Evolutionary conservation across 2,797 vertebrate species (phyloP).

Genomic region (Siniperca obscura): DNA sequence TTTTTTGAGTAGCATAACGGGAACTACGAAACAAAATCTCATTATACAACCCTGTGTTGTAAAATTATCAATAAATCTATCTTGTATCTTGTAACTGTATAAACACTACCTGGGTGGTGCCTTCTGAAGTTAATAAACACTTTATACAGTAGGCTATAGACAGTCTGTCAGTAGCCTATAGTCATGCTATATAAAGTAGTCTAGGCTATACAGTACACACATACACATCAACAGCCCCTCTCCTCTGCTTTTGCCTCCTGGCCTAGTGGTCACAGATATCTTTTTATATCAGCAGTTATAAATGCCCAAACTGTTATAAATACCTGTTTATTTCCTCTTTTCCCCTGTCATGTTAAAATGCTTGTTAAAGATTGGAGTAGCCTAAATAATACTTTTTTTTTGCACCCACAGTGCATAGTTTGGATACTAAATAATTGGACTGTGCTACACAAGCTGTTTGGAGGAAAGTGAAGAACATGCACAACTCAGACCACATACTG

Average conservation of each 20-base stretch:
- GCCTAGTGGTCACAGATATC: not conserved
- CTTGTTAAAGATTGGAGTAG: not conserved
- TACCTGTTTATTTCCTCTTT: not conserved
- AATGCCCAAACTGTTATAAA: not conserved
- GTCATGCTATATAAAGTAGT: not conserved
- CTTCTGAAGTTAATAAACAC: not conserved
- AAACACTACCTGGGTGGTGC: too few relatives aligned
- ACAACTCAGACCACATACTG: not conserved
- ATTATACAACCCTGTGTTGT: too few relatives aligned
- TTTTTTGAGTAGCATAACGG: too few relatives aligned
- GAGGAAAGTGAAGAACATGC: not conserved
- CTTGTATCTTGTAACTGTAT: too few relatives aligned
- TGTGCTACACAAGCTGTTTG: not conserved
- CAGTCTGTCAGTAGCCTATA: not conserved
- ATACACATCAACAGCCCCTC: not conserved
- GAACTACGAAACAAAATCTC: too few relatives aligned
- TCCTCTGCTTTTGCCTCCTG: not conserved
- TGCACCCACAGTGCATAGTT: not conserved
- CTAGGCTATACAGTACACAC: too few relatives aligned
- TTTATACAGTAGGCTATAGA: too few relatives aligned
- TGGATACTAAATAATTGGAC: not conserved
- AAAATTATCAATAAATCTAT: too few relatives aligned
- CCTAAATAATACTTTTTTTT: not conserved
- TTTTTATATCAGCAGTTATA: not conserved
- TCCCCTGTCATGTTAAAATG: not conserved